Evolutionary conservation across 2,797 vertebrate species (phyloP).

Genomic region (Pogoniulus pusillus): DNA sequence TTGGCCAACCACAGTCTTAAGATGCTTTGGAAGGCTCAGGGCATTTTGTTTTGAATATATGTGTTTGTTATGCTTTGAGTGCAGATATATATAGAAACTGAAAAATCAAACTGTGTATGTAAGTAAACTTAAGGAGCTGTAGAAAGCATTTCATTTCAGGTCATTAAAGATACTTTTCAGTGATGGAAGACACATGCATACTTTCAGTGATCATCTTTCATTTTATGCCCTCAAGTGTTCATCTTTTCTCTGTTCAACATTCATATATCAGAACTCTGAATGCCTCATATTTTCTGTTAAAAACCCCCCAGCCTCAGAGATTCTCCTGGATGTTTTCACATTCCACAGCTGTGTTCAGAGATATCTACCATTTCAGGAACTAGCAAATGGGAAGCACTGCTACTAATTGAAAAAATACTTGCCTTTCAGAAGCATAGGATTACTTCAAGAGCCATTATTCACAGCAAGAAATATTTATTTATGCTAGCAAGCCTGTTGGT

Average conservation of each 20-base stretch:
- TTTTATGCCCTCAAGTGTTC: background rate
- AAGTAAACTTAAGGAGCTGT: background rate
- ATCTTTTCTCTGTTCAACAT: background rate
- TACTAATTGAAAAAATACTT: constrained; percentile 5
- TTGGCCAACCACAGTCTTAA: background rate
- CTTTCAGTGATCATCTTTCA: constrained; percentile 23
- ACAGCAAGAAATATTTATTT: constrained; percentile 9
- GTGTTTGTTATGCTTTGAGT: too few species aligned
- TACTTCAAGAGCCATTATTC: constrained; percentile 24
- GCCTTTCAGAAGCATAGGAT: background rate
- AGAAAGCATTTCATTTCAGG: background rate
- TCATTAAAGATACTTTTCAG: background rate
- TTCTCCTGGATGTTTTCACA: background rate
- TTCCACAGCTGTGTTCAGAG: background rate
- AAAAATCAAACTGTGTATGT: too few species aligned
- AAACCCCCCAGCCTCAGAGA: background rate
- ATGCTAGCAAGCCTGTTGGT: background rate
- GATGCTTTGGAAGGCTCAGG: background rate
- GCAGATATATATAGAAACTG: background rate
- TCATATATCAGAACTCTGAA: background rate
- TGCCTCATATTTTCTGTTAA: background rate
- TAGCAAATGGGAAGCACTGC: background rate
- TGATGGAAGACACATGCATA: background rate
- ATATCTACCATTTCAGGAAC: background rate
- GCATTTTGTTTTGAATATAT: background rate